Evolutionary conservation across 2,888 invertebrate species (phyloP).

Genomic region (Parochlus steinenii): DNA sequence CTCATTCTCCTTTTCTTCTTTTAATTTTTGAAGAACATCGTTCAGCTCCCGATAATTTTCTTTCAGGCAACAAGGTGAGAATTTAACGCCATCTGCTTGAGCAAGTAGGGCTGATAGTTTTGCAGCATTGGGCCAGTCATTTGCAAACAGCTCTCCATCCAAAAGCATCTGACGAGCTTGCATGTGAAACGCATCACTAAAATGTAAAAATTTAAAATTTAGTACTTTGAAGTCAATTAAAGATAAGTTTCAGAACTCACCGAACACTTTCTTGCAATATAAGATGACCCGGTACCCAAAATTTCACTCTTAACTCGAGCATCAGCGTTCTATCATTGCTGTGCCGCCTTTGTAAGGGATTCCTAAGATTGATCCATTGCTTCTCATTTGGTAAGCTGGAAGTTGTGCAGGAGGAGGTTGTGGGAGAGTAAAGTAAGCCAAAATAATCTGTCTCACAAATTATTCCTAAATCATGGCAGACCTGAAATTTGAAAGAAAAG

Average conservation of each 20-base stretch:
- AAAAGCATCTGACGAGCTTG: conserved; percentile 62
- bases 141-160: conserved; percentile 53
- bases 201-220: conserved; percentile 30
- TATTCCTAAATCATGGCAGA: conserved; percentile 66
- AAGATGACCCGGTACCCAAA: conserved; percentile 81
- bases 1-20: conserved; percentile 23
- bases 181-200: conserved; percentile 55
- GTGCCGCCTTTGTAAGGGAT: conserved; percentile 60
- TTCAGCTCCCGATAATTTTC: conserved; percentile 22
- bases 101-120: conserved; percentile 61
- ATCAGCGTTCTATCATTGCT: conserved; percentile 36
- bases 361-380: conserved; percentile 74
- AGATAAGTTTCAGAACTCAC: no score
- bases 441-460: conserved; percentile 79
- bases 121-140: conserved; percentile 50
- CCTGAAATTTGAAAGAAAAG: no score
- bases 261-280: conserved; percentile 71
- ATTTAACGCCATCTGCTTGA: conserved; percentile 33
- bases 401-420: conserved; percentile 28
- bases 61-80: conserved; percentile 22
- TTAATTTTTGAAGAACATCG: conserved; percentile 21
- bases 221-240: conserved; percentile 2
- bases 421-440: conserved; percentile 46
- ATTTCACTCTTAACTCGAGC: conserved; percentile 54
- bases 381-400: conserved; percentile 46